Evolutionary conservation across 2,797 vertebrate genomes (phyloP).

Genomic region (Esox masquinongy): DNA sequence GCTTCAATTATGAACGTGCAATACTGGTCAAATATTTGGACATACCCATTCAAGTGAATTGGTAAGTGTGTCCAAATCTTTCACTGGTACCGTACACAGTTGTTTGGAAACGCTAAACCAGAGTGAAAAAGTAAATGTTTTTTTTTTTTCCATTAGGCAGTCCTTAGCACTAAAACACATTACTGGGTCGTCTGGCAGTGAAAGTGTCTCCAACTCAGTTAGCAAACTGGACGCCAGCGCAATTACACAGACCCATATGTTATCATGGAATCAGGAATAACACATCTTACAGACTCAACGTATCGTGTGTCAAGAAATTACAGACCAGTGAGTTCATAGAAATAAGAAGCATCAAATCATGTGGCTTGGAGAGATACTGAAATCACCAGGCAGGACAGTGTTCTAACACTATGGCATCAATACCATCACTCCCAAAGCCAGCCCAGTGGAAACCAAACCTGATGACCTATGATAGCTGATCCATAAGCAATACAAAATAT

Average conservation of each 20-base stretch:
- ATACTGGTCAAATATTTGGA: too few relatives aligned
- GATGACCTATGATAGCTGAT: too few relatives aligned
- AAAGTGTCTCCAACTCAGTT: conserved; percentile 53
- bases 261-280: conserved; percentile 55
- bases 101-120: neutral
- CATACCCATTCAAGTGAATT: too few relatives aligned
- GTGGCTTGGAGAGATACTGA: too few relatives aligned
- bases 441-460: too few relatives aligned
- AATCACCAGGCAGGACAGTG: too few relatives aligned
- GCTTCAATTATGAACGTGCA: too few relatives aligned
- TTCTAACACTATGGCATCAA: too few relatives aligned
- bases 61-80: too few relatives aligned
- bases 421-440: too few relatives aligned
- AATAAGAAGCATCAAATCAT: neutral
- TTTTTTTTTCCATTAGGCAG: conserved; percentile 36
- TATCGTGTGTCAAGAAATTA: neutral
- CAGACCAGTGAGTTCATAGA: neutral
- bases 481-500: too few relatives aligned
- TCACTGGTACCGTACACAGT: too few relatives aligned
- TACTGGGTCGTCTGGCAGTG: conserved; percentile 33
- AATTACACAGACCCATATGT: conserved; percentile 58
- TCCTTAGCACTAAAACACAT: conserved; percentile 41
- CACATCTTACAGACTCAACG: conserved; percentile 40
- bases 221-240: conserved; percentile 55
- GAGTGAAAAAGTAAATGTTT: conserved; percentile 32